Base-by-base conservation (phyloP, 2,888 invertebrate genomes). In the Caenorhabditis doughertyi region DNA sequence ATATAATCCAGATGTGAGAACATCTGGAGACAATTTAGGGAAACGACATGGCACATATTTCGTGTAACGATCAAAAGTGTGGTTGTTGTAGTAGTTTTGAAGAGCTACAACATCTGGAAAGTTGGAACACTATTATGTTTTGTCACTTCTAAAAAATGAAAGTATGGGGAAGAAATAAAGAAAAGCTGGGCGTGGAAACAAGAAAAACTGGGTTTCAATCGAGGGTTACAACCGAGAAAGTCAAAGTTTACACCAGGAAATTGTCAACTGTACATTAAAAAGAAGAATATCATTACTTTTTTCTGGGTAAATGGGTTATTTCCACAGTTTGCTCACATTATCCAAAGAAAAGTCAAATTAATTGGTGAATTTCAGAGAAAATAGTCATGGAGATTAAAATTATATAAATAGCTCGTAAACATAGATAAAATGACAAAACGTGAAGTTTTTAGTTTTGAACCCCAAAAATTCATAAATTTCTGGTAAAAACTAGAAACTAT, bases 11-110 rank as follows among this genome's bases (percentile, higher is more conserved):
- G 73, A 73, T 73, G 55, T 13, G n/a, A n/a, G 21, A 72, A 81
- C 81, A 76, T 81, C 76, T 81, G 74, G 74, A 65, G 39, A 29
- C 53, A 72, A 73, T 79, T 79, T 71, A 29, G 29, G 23, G 47
- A 60, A 68, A 77, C 68, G 68, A 68, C 60, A 47, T 62, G 13
- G 67, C 39, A 32, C 29, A 65, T 56, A 32, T 58, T 65, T n/a
- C n/a, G n/a, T 42, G 56, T 27, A 55, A 47, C 27, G 49, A 42
- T 8, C 35, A 44, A 47, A 39, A 32, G 35, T 51, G 29, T 29
- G 55, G 16, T 3, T 13, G 18, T 47, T 53, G 29, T 42, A 44
- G 56, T 47, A 70, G 55, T 53, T 67, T 39, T n/a, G 27, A 18
- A 18, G 16, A n/a, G 71, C n/a, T n/a, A n/a, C 39, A 29, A 73